Evolutionary conservation across 2,113 vertebrate species (phyloP), one percentile per base, ranked within the genome.

Genomic region (Ascaphus truei): DNA sequence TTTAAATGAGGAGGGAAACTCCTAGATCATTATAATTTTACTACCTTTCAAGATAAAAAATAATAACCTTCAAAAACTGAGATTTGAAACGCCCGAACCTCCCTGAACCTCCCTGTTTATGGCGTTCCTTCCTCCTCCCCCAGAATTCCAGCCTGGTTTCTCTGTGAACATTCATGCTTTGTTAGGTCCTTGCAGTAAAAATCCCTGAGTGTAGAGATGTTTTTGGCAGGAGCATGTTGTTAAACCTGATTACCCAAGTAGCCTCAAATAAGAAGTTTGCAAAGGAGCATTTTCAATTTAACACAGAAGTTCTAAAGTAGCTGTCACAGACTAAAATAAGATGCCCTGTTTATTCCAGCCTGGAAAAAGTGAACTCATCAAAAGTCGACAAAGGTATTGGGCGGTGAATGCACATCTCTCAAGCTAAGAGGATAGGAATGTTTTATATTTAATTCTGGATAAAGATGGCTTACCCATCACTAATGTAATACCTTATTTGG

Each of bases 401-500:
- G 16, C 25, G 25, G 52, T 47, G 37, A 55, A 29, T 29, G n/a
- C 16, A 43, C 51, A 20, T 20, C 50, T 55, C 37, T 16, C 37
- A 6, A 11, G 34, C 37, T 55, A 56, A 55, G 25, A 3, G 11
- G 27, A 36, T 33, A 57, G 52, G 64, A 56, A 58, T 57, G 20
- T 47, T 57, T 31, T 29, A 23, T 43, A 43, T 39, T 29, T 16
- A 31, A 68, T 18, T 7, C 9, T 68, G 26, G 52, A 34, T 47
- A 15, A 33, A 34, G 30, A 12, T 8, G 31, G 53, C 29, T 48
- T 48, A 34, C 3, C 29, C 8, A 20, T 18, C 9, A 27, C 26
- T 57, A 47, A 43, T 23, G 9, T 41, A 34, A 47, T 25, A 55
- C 53, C 65, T 48, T 68, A 58, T 58, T 68, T 36, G 53, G 65